phyloP scores from a whole-genome alignment of 2,888 invertebrate species.

The Maniola hyperantus region DNA sequence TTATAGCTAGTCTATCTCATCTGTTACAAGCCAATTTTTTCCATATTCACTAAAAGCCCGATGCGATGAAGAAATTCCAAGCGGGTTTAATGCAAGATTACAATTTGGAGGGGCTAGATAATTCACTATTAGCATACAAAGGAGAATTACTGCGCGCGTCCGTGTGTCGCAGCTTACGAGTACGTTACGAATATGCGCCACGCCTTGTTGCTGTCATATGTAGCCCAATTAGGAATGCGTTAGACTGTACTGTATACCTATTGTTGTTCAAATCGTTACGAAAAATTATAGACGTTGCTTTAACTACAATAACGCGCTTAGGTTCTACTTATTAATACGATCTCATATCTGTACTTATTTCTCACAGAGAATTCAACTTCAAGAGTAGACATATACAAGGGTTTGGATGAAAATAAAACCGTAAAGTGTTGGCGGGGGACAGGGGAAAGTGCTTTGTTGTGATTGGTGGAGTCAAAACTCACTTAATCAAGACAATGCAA shows the following conservation, averaged over 20 bases:
- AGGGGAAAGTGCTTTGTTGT: no score
- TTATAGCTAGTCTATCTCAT: no score
- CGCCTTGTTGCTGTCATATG: constrained; percentile 80
- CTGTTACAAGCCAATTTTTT: not conserved
- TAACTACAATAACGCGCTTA: not conserved
- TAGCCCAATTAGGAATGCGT: constrained; percentile 78
- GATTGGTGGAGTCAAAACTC: no score
- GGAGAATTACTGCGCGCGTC: constrained; percentile 77
- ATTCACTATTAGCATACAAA: constrained; percentile 82
- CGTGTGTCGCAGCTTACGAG: constrained; percentile 69
- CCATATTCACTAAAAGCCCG: not conserved
- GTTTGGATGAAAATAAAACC: no score
- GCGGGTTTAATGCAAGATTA: constrained; percentile 74
- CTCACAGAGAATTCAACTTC: no score
- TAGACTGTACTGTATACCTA: constrained; percentile 41
- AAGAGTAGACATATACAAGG: no score
- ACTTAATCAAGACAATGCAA: no score
- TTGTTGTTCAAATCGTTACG: constrained; percentile 18
- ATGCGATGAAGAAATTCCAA: constrained; percentile 77
- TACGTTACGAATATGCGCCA: constrained; percentile 58
- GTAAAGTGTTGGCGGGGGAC: no score
- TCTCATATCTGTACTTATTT: no score
- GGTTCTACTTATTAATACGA: no score
- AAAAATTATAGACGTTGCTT: not conserved
- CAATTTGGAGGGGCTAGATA: constrained; percentile 81